Percentiles rank a stretch among this genome's conserved stretches.
phyloP scores from a whole-genome alignment of 2,888 invertebrate species.

The Aphodius sticticus region DNA sequence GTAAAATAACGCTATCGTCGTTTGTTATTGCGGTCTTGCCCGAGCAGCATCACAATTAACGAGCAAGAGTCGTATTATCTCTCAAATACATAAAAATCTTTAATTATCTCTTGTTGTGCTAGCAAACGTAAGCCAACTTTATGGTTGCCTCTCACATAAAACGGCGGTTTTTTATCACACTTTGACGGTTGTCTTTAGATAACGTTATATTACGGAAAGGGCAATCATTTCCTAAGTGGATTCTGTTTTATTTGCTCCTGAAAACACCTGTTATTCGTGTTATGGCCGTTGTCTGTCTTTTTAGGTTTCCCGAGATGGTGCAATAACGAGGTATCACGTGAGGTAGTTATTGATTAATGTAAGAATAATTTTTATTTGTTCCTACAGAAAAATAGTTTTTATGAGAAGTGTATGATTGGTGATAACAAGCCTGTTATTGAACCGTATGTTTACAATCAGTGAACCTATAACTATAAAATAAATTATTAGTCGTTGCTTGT shows the following conservation, averaged over 20 bases:
- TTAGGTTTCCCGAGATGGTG: neutral
- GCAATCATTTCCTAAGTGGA: conserved; percentile 4
- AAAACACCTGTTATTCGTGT: conserved; percentile 4
- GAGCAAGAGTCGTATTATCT: neutral
- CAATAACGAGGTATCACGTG: too few species aligned
- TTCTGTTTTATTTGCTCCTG: neutral
- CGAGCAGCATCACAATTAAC: neutral
- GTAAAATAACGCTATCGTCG: too few species aligned
- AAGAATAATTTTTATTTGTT: too few species aligned
- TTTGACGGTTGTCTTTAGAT: conserved; percentile 26
- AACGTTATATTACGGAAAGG: conserved; percentile 16
- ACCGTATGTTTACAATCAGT: too few species aligned
- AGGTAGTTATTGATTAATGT: too few species aligned
- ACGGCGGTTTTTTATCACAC: conserved; percentile 25
- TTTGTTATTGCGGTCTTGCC: neutral
- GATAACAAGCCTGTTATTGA: too few species aligned
- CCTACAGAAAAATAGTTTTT: too few species aligned
- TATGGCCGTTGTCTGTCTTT: neutral
- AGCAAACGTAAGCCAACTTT: neutral
- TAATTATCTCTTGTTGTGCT: conserved; percentile 21
- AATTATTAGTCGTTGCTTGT: too few species aligned
- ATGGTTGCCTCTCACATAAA: conserved; percentile 17
- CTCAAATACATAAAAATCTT: conserved; percentile 13
- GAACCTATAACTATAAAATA: too few species aligned
- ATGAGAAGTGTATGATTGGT: too few species aligned